Evolutionary conservation across 2,113 vertebrate species (phyloP), one percentile per base, ranked within the genome.

Genomic region (Promerops cafer): DNA sequence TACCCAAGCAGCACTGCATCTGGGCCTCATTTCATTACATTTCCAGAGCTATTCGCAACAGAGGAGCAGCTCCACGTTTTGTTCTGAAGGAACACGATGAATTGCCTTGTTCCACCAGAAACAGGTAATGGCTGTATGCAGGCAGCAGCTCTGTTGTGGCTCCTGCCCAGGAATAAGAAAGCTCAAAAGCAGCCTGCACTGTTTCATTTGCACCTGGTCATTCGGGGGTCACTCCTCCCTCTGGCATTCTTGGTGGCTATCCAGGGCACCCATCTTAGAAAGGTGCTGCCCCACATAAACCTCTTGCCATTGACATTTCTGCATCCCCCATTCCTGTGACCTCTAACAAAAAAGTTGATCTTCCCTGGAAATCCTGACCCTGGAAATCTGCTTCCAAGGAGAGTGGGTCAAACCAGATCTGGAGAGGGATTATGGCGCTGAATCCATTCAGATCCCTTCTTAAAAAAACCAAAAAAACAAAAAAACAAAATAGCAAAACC

Each of bases 21-120:
- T 22, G 33, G 22, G 44, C 30, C 45, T 37, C 1, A 0, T 26
- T 54, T 63, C 20, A 13, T 5, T 1, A 3, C 3, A 0, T 40
- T 63, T 63, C 17, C 77, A 75, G 74, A 61, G 31, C 52, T 39
- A 39, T 4, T 45, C 24, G 1, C 0, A 28, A 18, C 11, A 56
- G 21, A 45, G 28, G 8, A 76, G 45, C 28, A 50, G 64, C 60
- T 70, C 68, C 28, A 59, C 2, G 0, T 40, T 81, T 56, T 20
- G 22, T 6, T 68, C 35, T 16, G 63, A 68, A 63, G 52, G 40
- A 78, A 61, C 2, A 37, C 40, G 56, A 56, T 8, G 44, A 59
- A 28, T 0, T 11, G 21, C 27, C 30, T 23, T 22, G 16, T 6
- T 76, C 65, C 31, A 23, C 26, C 64, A 53, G 31, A 42, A 37